These are phyloP conservation scores for Ganaspis sp. DNA, from an alignment of 1,140 invertebrate species.

Conservation along the genomic window DNA sequence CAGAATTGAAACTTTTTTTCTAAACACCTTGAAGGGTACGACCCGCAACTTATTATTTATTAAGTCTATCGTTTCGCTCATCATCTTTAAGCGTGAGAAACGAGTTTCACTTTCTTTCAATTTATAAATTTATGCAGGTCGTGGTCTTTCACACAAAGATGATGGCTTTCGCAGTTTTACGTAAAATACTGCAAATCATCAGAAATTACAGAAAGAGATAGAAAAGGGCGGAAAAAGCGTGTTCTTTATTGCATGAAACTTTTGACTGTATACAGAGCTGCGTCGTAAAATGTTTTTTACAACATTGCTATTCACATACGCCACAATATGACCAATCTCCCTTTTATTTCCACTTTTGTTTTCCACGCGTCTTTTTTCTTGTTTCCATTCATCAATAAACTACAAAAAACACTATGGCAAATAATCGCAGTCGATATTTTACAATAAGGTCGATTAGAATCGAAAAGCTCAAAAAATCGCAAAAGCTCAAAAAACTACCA, in stretches of 20 bases:
- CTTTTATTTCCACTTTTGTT: not conserved
- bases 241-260: not conserved
- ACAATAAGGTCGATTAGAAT: too few relatives aligned
- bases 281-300: not conserved
- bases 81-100: constrained; percentile 26
- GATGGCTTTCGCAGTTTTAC: constrained; percentile 15
- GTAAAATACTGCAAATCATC: constrained; percentile 20
- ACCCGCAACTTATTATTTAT: constrained; percentile 1
- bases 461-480: too few relatives aligned
- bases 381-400: not conserved
- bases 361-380: not conserved
- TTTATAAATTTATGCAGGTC: constrained; percentile 29
- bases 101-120: constrained; percentile 25
- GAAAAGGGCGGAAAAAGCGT: not conserved
- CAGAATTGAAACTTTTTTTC: not conserved
- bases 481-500: too few relatives aligned
- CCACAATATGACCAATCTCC: not conserved
- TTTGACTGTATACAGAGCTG: not conserved
- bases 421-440: not conserved
- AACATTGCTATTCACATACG: not conserved
- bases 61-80: not conserved
- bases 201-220: not conserved
- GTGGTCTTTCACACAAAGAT: constrained; percentile 23
- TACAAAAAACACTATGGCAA: not conserved
- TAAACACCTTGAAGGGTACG: not conserved